Conservation (phyloP, 2,113 vertebrate genomes). For the Periophthalmodon schlosseri region DNA sequence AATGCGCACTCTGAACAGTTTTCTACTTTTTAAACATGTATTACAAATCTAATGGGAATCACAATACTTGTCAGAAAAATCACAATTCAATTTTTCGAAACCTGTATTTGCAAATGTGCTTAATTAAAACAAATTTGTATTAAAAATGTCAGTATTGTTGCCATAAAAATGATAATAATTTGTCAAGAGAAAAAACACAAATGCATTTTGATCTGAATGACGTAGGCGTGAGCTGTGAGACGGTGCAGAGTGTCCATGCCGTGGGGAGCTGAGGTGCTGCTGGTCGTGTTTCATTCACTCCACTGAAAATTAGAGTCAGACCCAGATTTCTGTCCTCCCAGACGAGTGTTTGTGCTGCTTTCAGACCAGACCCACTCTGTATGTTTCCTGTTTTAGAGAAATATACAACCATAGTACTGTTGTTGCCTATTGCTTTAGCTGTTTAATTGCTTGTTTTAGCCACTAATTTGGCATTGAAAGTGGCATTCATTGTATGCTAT, state of each 20-base stretch:
- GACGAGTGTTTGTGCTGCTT: constrained; percentile 42
- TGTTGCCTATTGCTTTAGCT: not conserved
- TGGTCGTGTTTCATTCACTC: constrained; percentile 49
- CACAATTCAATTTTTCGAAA: no score
- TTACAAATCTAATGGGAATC: no score
- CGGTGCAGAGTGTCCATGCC: constrained; percentile 31
- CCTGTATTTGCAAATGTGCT: no score
- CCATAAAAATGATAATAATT: not conserved
- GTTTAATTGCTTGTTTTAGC: not conserved
- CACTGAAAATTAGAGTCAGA: constrained; percentile 60
- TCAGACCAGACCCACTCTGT: constrained; percentile 30
- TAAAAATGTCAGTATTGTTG: not conserved
- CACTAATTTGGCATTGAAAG: no score
- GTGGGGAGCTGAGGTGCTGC: constrained; percentile 56
- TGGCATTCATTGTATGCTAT: no score
- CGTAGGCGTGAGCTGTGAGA: not conserved
- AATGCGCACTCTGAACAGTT: no score
- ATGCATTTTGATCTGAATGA: not conserved
- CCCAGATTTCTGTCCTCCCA: constrained; percentile 66
- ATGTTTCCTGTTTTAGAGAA: not conserved
- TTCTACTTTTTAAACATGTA: no score
- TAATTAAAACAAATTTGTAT: not conserved
- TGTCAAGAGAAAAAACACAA: not conserved
- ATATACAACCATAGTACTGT: not conserved
- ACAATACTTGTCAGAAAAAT: no score